Evolutionary conservation across 2,888 invertebrate genomes (phyloP).

Genomic region (Watsonalla cultraria): DNA sequence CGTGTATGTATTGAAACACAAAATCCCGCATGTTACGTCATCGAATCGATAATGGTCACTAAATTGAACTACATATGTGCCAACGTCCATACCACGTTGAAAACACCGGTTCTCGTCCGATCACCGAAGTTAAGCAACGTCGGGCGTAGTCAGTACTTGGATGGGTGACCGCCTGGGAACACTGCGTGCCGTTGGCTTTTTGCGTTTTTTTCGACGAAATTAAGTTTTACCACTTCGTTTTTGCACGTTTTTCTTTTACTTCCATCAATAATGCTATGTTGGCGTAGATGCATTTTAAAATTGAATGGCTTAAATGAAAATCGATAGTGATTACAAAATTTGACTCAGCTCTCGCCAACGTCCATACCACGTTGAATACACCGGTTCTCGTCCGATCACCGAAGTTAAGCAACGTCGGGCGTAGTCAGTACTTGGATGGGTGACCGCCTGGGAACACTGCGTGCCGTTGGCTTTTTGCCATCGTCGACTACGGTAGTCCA

Average conservation of each 20-base stretch:
- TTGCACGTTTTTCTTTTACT: too few species aligned
- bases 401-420: constrained; percentile 74
- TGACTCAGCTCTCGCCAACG: not conserved
- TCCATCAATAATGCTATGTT: too few species aligned
- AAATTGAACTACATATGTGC: not conserved
- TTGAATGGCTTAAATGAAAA: too few species aligned
- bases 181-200: constrained; percentile 45
- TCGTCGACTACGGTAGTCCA: too few species aligned
- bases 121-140: constrained; percentile 74
- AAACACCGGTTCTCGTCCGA: constrained; percentile 74
- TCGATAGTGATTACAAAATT: too few species aligned
- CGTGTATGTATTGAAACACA: too few species aligned
- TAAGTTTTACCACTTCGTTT: too few species aligned
- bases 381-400: constrained; percentile 76
- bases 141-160: constrained; percentile 73
- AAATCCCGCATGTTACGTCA: too few species aligned
- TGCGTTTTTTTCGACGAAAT: constrained; percentile 1
- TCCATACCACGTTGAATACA: constrained; percentile 68
- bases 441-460: constrained; percentile 70
- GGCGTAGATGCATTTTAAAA: too few species aligned
- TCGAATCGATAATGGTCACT: too few species aligned
- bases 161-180: constrained; percentile 73
- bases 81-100: constrained; percentile 59
- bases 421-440: constrained; percentile 74
- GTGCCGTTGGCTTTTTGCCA: constrained; percentile 32